phyloP scores from a whole-genome alignment of 2,888 invertebrate species.

The Phlogophora meticulosa region DNA sequence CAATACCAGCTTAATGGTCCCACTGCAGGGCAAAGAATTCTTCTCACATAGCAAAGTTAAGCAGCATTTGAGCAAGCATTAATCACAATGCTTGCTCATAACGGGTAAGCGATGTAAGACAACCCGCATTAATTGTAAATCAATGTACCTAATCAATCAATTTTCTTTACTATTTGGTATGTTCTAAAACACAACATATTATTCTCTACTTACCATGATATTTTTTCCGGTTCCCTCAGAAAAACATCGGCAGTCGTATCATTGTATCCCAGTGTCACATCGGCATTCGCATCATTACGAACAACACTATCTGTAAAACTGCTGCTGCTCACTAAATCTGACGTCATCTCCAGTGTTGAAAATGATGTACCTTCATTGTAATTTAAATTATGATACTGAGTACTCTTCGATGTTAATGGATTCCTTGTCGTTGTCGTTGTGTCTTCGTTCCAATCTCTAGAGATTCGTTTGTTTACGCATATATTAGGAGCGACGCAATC shows the following conservation, averaged over 20 bases:
- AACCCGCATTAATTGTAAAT: too few species aligned
- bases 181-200: too few species aligned
- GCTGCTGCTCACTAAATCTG: constrained; percentile 5
- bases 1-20: too few species aligned
- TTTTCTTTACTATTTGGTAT: too few species aligned
- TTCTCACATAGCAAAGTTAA: too few species aligned
- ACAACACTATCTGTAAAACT: constrained; percentile 7
- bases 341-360: not conserved
- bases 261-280: not conserved
- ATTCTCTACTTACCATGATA: constrained; percentile 18
- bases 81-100: too few species aligned
- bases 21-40: too few species aligned
- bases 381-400: not conserved
- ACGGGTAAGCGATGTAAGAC: too few species aligned
- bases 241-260: not conserved
- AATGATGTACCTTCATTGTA: not conserved
- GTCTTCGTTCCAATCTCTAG: not conserved
- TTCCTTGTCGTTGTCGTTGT: constrained; percentile 12
- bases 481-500: not conserved
- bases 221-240: not conserved
- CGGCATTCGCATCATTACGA: not conserved
- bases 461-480: not conserved
- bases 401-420: not conserved
- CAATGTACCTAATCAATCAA: too few species aligned
- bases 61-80: too few species aligned